Evolutionary conservation across 2,113 vertebrate genomes (phyloP).

Genomic region (Paraplagusia blochii): DNA sequence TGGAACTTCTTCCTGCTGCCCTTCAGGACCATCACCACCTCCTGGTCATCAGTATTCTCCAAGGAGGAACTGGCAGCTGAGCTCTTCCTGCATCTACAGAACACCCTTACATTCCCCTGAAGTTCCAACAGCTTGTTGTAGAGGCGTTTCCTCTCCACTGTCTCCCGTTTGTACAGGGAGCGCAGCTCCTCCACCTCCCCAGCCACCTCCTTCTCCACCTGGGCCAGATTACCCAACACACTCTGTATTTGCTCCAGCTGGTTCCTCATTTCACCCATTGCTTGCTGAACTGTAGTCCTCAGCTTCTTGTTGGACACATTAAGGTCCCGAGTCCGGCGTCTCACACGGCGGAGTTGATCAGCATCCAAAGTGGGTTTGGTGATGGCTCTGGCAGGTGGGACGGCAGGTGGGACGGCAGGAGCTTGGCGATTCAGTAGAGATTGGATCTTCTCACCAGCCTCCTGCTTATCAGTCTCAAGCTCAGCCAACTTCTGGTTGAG

Average conservation of each 20-base stretch:
- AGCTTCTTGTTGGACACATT: constrained; percentile 64
- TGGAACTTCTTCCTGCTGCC: constrained; percentile 62
- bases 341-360: constrained; percentile 38
- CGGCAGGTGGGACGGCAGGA: background rate
- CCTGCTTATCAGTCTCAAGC: constrained; percentile 58
- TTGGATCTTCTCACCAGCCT: constrained; percentile 50
- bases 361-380: constrained; percentile 24
- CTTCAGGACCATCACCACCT: constrained; percentile 52
- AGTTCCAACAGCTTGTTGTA: constrained; percentile 70
- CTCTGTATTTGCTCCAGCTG: constrained; percentile 45
- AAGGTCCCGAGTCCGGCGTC: constrained; percentile 43
- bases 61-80: constrained; percentile 29
- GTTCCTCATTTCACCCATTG: constrained; percentile 53
- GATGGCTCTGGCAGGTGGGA: constrained; percentile 7
- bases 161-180: constrained; percentile 61
- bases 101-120: constrained; percentile 69
- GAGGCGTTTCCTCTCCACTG: constrained; percentile 56
- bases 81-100: constrained; percentile 63
- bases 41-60: constrained; percentile 55
- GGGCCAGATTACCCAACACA: constrained; percentile 13
- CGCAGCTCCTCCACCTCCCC: constrained; percentile 51
- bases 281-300: constrained; percentile 21
- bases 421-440: constrained; percentile 29
- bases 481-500: constrained; percentile 55
- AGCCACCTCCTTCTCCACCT: constrained; percentile 24